A percentile compares a stretch with the other conserved stretches of the same genome.
These are phyloP conservation scores for Cercocebus atys DNA, from an alignment of 2,113 vertebrate species.

Conservation along the genomic window DNA sequence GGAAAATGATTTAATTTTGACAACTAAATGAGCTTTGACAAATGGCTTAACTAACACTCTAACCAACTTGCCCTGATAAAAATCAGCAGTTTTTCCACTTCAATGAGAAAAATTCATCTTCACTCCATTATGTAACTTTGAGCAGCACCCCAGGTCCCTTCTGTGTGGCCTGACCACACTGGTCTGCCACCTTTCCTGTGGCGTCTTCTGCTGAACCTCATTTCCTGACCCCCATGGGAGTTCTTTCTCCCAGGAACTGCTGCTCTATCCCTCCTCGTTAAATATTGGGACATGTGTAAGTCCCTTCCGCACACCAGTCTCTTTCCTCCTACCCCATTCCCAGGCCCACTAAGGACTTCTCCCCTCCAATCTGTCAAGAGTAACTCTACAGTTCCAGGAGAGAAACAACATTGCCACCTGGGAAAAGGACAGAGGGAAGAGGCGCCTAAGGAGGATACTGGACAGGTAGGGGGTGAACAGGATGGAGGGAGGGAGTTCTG, in stretches of 20 bases:
- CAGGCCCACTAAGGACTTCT: not conserved
- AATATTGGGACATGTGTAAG: not conserved
- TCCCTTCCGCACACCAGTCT: not conserved
- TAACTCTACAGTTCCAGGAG: not conserved
- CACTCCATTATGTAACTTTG: not conserved
- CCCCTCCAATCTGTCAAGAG: not conserved
- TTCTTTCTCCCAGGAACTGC: not conserved
- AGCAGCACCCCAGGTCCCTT: not conserved
- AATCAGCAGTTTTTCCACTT: constrained; percentile 39
- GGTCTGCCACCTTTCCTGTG: not conserved
- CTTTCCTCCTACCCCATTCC: not conserved
- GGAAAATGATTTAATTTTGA: constrained; percentile 71
- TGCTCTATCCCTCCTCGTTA: not conserved
- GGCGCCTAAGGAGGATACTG: not conserved
- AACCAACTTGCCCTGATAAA: constrained; percentile 64
- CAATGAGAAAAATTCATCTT: constrained; percentile 64
- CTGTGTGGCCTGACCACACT: not conserved
- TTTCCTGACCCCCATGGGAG: not conserved
- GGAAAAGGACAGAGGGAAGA: not conserved
- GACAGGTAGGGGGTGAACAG: not conserved
- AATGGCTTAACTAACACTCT: constrained; percentile 68
- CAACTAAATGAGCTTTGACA: constrained; percentile 74
- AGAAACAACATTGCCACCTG: not conserved
- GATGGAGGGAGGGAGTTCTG: not conserved
- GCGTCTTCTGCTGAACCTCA: not conserved